phyloP scores from a whole-genome alignment of 2,113 vertebrate species.

The Psittacula cyanocephala region DNA sequence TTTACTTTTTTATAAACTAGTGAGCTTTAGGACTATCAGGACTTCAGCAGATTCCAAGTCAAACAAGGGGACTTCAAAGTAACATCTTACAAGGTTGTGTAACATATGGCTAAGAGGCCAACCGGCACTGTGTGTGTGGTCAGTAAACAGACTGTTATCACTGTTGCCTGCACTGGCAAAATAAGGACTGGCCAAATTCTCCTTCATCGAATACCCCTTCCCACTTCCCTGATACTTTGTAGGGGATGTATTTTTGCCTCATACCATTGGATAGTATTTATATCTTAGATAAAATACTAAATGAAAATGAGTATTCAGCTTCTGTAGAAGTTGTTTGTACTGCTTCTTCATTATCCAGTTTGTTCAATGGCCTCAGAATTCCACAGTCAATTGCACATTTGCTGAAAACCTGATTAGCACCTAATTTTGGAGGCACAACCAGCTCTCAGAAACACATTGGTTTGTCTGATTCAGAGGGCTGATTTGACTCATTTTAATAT shows the following conservation, averaged over 20 bases:
- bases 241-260: neutral
- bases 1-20: neutral
- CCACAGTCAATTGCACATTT: neutral
- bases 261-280: neutral
- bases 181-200: neutral
- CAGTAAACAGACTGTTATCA: neutral
- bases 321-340: neutral
- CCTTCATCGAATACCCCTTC: neutral
- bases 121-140: accelerated
- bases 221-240: neutral
- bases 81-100: neutral
- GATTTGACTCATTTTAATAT: neutral
- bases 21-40: accelerated
- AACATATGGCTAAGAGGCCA: neutral
- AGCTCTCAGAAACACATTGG: neutral
- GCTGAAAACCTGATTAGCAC: neutral
- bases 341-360: neutral
- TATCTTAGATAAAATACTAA: neutral
- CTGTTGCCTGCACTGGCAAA: neutral
- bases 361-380: neutral
- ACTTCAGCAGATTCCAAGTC: neutral
- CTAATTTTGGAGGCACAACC: neutral
- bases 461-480: neutral
- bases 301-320: neutral
- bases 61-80: neutral